Conservation (phyloP, 2,797 vertebrate genomes). For the Neosalanx taihuensis region DNA sequence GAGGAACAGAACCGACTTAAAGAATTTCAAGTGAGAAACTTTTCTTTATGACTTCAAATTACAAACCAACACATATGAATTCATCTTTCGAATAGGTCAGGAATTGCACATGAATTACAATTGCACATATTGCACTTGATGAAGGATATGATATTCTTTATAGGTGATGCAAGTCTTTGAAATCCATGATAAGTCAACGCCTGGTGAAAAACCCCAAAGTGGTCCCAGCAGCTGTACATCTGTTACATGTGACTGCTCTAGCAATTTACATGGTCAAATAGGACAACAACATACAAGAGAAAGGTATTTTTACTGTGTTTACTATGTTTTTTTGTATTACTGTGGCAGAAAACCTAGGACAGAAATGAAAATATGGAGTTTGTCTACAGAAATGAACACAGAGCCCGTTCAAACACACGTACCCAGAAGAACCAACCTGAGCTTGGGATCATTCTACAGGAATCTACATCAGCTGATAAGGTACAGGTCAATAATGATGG, state of each 20-base stretch:
- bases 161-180: slow-evolving; percentile 19
- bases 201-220: slow-evolving; percentile 6
- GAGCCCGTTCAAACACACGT: neutral
- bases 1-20: slow-evolving; percentile 2
- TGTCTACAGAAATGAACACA: slow-evolving; percentile 32
- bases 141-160: slow-evolving; percentile 9
- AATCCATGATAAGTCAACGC: slow-evolving; percentile 8
- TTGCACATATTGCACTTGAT: no score
- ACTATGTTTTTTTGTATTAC: neutral
- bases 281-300: slow-evolving; percentile 4
- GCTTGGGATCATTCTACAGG: slow-evolving; percentile 16
- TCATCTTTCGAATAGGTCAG: neutral
- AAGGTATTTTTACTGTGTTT: slow-evolving; percentile 13
- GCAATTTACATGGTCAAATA: slow-evolving; percentile 17
- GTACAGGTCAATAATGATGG: slow-evolving; percentile 14
- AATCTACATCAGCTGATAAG: slow-evolving; percentile 37
- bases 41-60: neutral
- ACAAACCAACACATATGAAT: no score
- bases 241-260: slow-evolving; percentile 7
- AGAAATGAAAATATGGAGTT: slow-evolving; percentile 7
- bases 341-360: neutral
- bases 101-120: neutral
- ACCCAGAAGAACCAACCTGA: slow-evolving; percentile 9
- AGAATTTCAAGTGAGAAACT: slow-evolving; percentile 1
- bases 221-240: neutral